These are phyloP conservation scores for Phyllopteryx taeniolatus DNA, from an alignment of 2,113 vertebrate species.

Conservation along the genomic window DNA sequence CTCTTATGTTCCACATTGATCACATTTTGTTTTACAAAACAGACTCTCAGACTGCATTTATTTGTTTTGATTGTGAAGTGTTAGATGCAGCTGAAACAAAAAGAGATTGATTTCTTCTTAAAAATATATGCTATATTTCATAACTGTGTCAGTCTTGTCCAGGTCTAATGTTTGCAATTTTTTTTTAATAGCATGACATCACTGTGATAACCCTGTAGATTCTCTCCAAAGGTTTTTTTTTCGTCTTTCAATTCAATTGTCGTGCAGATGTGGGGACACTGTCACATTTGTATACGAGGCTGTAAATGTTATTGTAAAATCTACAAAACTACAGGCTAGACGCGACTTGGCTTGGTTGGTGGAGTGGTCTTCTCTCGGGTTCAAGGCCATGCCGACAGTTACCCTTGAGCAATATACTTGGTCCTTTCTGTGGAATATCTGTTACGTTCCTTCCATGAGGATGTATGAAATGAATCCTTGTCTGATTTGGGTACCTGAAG, in stretches of 20 bases:
- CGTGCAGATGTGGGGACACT: neutral
- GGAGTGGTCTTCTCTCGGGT: neutral
- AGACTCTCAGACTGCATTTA: slow-evolving; percentile 42
- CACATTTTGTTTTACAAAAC: slow-evolving; percentile 11
- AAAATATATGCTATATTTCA: slow-evolving; percentile 44
- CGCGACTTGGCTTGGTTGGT: neutral
- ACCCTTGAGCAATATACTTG: neutral
- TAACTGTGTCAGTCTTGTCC: slow-evolving; percentile 43
- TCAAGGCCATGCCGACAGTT: neutral
- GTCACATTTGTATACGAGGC: neutral
- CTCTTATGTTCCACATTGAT: slow-evolving; percentile 52
- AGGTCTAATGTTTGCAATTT: slow-evolving; percentile 29
- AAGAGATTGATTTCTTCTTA: slow-evolving; percentile 40
- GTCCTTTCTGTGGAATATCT: neutral
- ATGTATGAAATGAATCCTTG: neutral
- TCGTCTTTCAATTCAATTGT: neutral
- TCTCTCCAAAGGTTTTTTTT: neutral
- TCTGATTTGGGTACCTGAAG: too few relatives aligned
- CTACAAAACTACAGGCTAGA: neutral
- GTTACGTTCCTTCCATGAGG: neutral
- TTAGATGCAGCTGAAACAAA: slow-evolving; percentile 39
- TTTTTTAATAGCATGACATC: slow-evolving; percentile 16
- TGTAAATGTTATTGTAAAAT: neutral
- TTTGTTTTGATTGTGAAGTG: slow-evolving; percentile 41
- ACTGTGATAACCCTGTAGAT: neutral